phyloP scores from a whole-genome alignment of 1,140 invertebrate species.

The Lasioglossum baleicum region DNA sequence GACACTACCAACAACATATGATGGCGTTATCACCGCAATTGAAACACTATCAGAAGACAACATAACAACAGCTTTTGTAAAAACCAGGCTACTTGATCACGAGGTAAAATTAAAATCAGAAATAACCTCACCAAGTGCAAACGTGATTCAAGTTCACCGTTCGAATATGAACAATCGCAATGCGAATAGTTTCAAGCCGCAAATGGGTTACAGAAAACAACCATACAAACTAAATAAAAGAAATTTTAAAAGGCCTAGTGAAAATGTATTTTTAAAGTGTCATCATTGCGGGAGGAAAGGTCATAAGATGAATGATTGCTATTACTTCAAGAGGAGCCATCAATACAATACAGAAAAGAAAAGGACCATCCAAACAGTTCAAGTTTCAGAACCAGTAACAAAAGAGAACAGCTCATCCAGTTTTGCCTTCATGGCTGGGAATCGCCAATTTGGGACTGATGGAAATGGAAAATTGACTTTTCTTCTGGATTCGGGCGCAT shows the following conservation, averaged over 20 bases:
- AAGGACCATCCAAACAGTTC: background rate
- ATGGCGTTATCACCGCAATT: background rate
- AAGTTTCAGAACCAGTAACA: background rate
- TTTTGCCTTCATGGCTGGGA: background rate
- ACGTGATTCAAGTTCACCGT: background rate
- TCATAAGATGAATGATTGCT: background rate
- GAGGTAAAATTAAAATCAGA: background rate
- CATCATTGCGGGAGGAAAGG: background rate
- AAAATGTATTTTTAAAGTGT: background rate
- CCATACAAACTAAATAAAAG: background rate
- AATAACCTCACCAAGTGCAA: background rate
- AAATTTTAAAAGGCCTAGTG: background rate
- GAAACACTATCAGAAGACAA: background rate
- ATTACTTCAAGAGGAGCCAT: background rate
- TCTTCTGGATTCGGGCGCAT: constrained; percentile 44
- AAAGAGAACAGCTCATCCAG: background rate
- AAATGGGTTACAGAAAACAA: background rate
- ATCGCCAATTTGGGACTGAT: background rate
- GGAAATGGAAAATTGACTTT: constrained; percentile 20
- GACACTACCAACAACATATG: background rate
- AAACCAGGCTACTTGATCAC: background rate
- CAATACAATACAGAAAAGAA: background rate
- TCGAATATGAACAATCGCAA: background rate
- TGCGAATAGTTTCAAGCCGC: background rate
- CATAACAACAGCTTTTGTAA: background rate